Evolutionary conservation across 2,797 vertebrate genomes (phyloP), one percentile per base, ranked within the genome.

Genomic region (Platalea minor): DNA sequence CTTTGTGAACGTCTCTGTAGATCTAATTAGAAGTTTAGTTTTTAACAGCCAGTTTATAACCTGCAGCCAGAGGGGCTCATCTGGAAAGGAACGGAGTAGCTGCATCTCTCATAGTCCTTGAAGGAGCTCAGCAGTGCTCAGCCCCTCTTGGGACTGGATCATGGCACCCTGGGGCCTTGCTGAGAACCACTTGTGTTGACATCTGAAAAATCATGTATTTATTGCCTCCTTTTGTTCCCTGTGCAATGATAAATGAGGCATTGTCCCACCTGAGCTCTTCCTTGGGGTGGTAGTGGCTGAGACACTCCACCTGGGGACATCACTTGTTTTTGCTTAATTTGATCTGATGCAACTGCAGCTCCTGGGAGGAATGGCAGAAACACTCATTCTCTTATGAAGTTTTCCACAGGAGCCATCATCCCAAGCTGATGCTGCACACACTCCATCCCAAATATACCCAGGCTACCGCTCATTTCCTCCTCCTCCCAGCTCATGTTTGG

Each of bases 21-120:
- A 91, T 63, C 56, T 77, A 94, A 96, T 96, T 95, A 94, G 87
- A 96, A 95, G 85, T 96, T 92, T 89, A 61, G 0, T 5, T 18
- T 94, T 85, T 59, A 81, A 85, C 46, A 69, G 19, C 19, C 59
- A 76, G 17, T 5, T 88, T 45, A 80, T 59, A 88, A 63, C 20
- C 19, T 87, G 45, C 29, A 73, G n/a, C 39, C 70, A 67, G 70
- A 75, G 65, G 35, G 41, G 8, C 59, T 92, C 54, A 65, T 82
- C 50, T 87, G 73, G 82, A 75, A 89, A 83, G 37, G 15, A 91
- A 65, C 1, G 4, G 43, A 74, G 16, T 68, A 76, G 31, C 50
- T 91, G 23, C 74, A 53, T 25, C 48, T 80, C 60, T 67, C 29
- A 7, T 7, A n/a, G 59, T 73, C 61, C 81, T 94, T 82, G 61